Evolutionary conservation across 2,113 vertebrate species (phyloP).

Genomic region (Panthera tigris): DNA sequence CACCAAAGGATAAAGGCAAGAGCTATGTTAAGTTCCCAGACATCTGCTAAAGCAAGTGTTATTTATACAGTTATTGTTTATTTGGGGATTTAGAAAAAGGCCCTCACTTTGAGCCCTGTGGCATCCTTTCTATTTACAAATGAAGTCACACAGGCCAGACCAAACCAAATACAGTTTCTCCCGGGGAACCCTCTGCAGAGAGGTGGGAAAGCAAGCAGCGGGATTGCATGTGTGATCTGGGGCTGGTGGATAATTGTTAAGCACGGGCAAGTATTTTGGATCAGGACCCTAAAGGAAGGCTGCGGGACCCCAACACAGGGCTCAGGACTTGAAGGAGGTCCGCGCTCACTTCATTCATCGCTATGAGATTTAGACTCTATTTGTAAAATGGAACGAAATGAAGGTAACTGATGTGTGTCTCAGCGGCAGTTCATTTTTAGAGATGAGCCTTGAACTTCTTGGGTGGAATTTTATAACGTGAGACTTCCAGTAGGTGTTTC

Average conservation of each 20-base stretch:
- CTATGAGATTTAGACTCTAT: neutral
- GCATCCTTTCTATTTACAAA: conserved; percentile 14
- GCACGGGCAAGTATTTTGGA: neutral
- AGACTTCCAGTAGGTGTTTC: neutral
- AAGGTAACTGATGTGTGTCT: neutral
- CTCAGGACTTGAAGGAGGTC: neutral
- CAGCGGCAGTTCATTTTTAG: neutral
- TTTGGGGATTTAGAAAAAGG: conserved; percentile 10
- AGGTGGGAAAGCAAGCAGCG: neutral
- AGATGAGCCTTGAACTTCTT: neutral
- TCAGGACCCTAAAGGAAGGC: neutral
- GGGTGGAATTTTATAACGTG: neutral
- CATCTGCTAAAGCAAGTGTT: conserved; percentile 55
- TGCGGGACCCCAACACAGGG: no score
- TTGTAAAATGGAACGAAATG: neutral
- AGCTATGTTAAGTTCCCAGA: conserved; percentile 42
- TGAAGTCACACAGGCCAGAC: conserved; percentile 32
- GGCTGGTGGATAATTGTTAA: neutral
- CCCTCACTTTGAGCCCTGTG: neutral
- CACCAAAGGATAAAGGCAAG: conserved; percentile 23
- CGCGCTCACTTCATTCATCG: neutral
- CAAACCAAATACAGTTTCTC: neutral
- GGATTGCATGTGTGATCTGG: no score
- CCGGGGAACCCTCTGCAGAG: neutral
- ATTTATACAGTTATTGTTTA: conserved; percentile 54